phyloP scores from a whole-genome alignment of 1,140 invertebrate genomes.

The Platorchestia sp. region DNA sequence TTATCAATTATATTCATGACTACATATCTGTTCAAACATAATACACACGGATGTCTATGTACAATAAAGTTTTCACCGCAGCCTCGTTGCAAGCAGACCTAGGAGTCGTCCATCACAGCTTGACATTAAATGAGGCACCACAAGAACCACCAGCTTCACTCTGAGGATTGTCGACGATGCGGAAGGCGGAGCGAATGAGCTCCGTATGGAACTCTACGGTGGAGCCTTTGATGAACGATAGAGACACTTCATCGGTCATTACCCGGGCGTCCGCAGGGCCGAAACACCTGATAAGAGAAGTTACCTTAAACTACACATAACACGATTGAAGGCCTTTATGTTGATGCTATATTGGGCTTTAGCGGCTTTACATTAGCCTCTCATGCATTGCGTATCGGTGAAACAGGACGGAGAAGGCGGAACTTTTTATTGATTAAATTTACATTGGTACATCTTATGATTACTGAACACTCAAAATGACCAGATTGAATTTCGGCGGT shows the following conservation, averaged over 20 bases:
- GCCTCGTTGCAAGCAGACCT: not conserved
- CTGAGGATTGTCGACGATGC: slow-evolving; percentile 94
- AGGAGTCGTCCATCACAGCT: slow-evolving; percentile 76
- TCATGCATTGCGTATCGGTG: too few relatives aligned
- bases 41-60: not conserved
- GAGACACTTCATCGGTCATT: slow-evolving; percentile 88
- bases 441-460: too few relatives aligned
- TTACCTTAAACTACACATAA: not conserved
- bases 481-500: too few relatives aligned
- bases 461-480: too few relatives aligned
- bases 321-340: too few relatives aligned
- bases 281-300: slow-evolving; percentile 78
- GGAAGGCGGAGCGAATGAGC: slow-evolving; percentile 94
- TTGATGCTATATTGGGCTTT: too few relatives aligned
- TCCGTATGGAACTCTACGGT: slow-evolving; percentile 96
- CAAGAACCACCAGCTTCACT: slow-evolving; percentile 98
- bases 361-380: too few relatives aligned
- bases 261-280: slow-evolving; percentile 88
- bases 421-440: too few relatives aligned
- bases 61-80: not conserved
- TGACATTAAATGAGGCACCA: slow-evolving; percentile 96
- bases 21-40: too few relatives aligned
- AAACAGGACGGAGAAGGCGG: too few relatives aligned
- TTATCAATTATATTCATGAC: too few relatives aligned
- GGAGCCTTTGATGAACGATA: slow-evolving; percentile 89